Percentiles rank a stretch among this genome's conserved stretches.
Conservation (phyloP, 2,888 invertebrate genomes). For the Caenorhabditis sp. region DNA sequence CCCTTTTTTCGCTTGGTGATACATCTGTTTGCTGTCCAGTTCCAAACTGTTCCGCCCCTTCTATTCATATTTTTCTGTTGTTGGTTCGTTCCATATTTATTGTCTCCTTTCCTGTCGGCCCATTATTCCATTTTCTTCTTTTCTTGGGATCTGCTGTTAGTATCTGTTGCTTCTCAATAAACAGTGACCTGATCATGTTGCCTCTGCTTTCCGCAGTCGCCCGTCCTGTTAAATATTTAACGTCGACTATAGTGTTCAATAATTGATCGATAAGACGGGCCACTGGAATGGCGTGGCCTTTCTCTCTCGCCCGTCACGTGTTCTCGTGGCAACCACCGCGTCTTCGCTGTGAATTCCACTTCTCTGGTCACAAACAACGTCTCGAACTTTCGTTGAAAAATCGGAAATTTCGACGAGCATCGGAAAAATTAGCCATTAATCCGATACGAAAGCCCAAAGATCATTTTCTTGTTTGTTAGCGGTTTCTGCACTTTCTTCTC, state of each 20-base stretch:
- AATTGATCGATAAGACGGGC: slow-evolving; percentile 16
- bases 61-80: background rate
- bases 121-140: slow-evolving; percentile 13
- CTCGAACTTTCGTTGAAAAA: background rate
- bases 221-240: slow-evolving; percentile 16
- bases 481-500: no score
- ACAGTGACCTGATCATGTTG: slow-evolving; percentile 11
- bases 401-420: background rate
- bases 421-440: no score
- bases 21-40: no score
- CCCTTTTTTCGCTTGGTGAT: background rate
- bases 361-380: background rate
- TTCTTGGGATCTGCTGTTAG: background rate
- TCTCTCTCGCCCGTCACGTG: background rate
- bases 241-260: background rate
- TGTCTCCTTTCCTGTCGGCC: background rate
- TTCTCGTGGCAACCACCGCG: background rate
- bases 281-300: background rate
- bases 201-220: slow-evolving; percentile 5
- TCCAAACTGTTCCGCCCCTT: no score
- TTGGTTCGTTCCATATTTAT: slow-evolving; percentile 26
- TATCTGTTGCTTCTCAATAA: background rate
- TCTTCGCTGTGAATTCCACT: background rate
- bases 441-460: no score
- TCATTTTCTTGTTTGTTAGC: no score